A percentile compares a stretch with the other conserved stretches of the same genome.
phyloP scores from a whole-genome alignment of 2,113 vertebrate species.

The Genyomyrus donnyi region DNA sequence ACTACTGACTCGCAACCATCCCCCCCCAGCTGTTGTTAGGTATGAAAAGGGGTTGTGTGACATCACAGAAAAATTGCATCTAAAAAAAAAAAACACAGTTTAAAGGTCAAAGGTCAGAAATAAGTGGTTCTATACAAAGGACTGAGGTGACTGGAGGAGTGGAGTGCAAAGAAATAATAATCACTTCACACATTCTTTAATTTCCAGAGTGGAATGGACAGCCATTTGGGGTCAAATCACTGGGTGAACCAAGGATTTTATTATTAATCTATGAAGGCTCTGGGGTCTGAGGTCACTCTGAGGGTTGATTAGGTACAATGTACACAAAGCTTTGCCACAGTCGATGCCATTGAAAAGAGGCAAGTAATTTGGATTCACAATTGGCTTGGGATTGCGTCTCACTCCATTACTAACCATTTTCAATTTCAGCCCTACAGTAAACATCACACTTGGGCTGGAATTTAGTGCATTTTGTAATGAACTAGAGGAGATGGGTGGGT shows the following conservation, averaged over 20 bases:
- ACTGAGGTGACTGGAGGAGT: slow-evolving; percentile 54
- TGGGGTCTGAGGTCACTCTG: slow-evolving; percentile 87
- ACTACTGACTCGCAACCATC: background rate
- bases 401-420: slow-evolving; percentile 99
- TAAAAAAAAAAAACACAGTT: slow-evolving; percentile 59
- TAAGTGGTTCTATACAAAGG: slow-evolving; percentile 81
- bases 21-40: background rate
- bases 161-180: slow-evolving; percentile 44
- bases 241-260: slow-evolving; percentile 99
- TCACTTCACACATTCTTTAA: slow-evolving; percentile 96
- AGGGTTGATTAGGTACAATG: slow-evolving; percentile 99
- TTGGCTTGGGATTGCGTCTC: slow-evolving; percentile 95
- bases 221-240: slow-evolving; percentile 98
- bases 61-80: slow-evolving; percentile 52
- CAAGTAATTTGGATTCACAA: slow-evolving; percentile 99
- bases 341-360: slow-evolving; percentile 98
- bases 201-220: slow-evolving; percentile 92
- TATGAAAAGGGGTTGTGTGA: slow-evolving; percentile 1
- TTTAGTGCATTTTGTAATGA: slow-evolving; percentile 99
- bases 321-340: slow-evolving; percentile 93
- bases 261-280: slow-evolving; percentile 98
- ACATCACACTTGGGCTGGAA: slow-evolving; percentile 97
- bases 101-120: slow-evolving; percentile 82
- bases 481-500: slow-evolving; percentile 93
- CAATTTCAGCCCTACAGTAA: slow-evolving; percentile 99